Evolutionary conservation across 2,113 vertebrate genomes (phyloP), one percentile per base, ranked within the genome.

Genomic region (Neoarius graeffei): DNA sequence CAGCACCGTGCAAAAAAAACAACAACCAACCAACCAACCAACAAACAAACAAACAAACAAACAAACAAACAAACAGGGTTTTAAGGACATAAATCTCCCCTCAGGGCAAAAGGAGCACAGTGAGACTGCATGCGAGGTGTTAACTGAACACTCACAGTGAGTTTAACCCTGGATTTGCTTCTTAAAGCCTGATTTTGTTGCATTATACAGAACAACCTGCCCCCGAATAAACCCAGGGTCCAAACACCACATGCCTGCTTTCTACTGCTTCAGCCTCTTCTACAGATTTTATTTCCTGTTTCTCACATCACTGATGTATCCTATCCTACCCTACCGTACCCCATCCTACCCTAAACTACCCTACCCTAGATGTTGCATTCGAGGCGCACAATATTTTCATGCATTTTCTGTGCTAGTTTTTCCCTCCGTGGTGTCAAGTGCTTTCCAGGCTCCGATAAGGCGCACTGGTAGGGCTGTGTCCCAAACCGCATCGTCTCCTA

Each of bases 351-450:
- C n/a, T n/a, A n/a, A n/a, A n/a, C 35, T 35, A 42, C 42, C 42
- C 42, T 42, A 42, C 35, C 35, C 35, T 3, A 3, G 42, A 42
- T 42, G 42, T 42, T 42, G 42, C 42, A 42, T 42, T 56, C 80
- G 11, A 50, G 4, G 60, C 57, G 35, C 81, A 57, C 54, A 81
- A 19, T 4, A 15, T 35, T 60, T 19, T 35, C n/a, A 35, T 59
- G 54, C 56, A 56, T 80, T 27, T 17, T 27, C 52, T 77, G 13
- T 42, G 42, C 42, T 42, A 42, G 42, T 42, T 42, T 42, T 42
- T 42, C 42, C 42, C 42, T 42, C 42, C 42, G 60, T 64, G 62
- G 62, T 84, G 62, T 84, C 82, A 84, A 84, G 82, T 67, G 82
- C 10, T 15, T 83, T 66, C 35, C 60, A n/a, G 42, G 81, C 81